Evolutionary conservation across 2,888 invertebrate species (phyloP).

Genomic region (Calliphora vomitoria): DNA sequence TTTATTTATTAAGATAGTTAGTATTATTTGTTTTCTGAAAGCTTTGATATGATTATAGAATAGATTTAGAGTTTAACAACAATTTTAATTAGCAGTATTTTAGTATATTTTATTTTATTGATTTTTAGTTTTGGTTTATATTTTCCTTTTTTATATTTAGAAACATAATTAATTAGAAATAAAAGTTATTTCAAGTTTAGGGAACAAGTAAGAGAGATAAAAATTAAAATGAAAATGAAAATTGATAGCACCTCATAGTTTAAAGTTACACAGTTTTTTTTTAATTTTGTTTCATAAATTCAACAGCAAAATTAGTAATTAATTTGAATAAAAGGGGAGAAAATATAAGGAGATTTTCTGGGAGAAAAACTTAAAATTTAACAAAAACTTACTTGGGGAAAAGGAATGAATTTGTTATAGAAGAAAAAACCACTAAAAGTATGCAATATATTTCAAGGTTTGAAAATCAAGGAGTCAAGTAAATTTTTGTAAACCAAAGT

Average conservation of each 20-base stretch:
- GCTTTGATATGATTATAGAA: conserved; percentile 72
- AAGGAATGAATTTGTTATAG: not conserved
- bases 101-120: not conserved
- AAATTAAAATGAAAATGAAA: conserved; percentile 44
- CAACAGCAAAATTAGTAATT: not conserved
- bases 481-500: conserved; percentile 21
- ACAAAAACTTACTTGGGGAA: not conserved
- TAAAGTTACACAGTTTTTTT: conserved; percentile 48
- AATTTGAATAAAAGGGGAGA: not conserved
- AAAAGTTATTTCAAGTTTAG: not conserved
- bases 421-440: not conserved
- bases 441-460: not conserved
- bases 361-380: not conserved
- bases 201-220: not conserved
- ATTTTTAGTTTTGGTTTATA: not conserved
- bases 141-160: conserved; percentile 10
- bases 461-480: not conserved
- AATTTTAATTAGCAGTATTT: conserved; percentile 60
- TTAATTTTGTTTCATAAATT: conserved; percentile 19
- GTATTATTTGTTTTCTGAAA: conserved; percentile 55
- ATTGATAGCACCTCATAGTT: conserved; percentile 69
- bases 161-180: conserved; percentile 18
- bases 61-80: conserved; percentile 64
- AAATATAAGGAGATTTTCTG: not conserved
- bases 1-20: conserved; percentile 9